Percentiles rank a stretch among this genome's conserved stretches.
These are phyloP conservation scores for Archivesica marissinica DNA, from an alignment of 1,140 invertebrate species.

Conservation along the genomic window DNA sequence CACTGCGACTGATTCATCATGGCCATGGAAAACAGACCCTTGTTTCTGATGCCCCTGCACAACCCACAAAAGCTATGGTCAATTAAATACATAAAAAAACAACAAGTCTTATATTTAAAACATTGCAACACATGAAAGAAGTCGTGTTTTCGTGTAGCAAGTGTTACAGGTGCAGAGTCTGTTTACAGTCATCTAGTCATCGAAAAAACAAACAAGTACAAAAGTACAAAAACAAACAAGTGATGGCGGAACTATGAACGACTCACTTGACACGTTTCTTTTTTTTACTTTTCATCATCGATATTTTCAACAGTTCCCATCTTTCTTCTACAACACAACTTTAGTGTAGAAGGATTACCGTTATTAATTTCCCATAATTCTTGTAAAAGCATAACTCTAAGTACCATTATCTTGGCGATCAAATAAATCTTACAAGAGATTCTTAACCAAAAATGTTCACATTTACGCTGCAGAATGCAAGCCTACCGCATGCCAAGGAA, in stretches of 20 bases:
- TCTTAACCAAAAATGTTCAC: background rate
- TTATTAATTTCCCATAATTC: constrained; percentile 26
- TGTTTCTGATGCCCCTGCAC: too few relatives aligned
- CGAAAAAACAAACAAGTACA: too few relatives aligned
- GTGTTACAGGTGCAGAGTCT: background rate
- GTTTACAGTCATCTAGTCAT: too few relatives aligned
- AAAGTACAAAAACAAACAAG: background rate
- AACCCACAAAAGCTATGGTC: background rate
- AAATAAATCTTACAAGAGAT: constrained; percentile 25
- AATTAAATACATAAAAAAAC: background rate
- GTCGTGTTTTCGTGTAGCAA: background rate
- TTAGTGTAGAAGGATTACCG: too few relatives aligned
- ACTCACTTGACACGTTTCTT: background rate
- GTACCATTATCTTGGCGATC: background rate
- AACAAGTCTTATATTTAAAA: background rate
- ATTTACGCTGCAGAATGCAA: background rate
- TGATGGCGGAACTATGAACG: background rate
- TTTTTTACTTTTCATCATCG: background rate
- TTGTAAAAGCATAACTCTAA: background rate
- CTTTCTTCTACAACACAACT: background rate
- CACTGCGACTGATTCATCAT: too few relatives aligned
- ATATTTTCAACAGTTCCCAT: background rate
- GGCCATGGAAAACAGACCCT: too few relatives aligned
- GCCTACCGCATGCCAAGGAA: constrained; percentile 14
- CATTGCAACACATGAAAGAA: background rate